Conservation (phyloP, 2,888 invertebrate genomes). For the Andrena bucephala region DNA sequence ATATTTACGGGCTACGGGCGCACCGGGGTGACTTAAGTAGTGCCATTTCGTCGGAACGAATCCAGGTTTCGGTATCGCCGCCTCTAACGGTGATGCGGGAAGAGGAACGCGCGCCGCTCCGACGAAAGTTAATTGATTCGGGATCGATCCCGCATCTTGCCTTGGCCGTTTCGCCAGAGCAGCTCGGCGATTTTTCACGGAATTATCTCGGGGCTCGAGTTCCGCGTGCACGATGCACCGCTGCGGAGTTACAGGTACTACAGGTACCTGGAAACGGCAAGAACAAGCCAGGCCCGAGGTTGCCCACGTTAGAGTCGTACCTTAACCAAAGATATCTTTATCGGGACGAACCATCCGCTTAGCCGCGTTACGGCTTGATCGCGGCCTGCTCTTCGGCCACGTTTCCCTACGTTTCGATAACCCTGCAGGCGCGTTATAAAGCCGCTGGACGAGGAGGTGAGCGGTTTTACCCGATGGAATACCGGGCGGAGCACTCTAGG, state of each 20-base stretch:
- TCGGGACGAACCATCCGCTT: slow-evolving; percentile 70
- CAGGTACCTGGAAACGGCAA: slow-evolving; percentile 58
- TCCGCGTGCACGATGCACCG: slow-evolving; percentile 59
- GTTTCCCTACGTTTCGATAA: slow-evolving; percentile 73
- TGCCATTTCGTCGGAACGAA: slow-evolving; percentile 23
- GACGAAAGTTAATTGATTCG: slow-evolving; percentile 56
- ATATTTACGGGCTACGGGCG: slow-evolving; percentile 34
- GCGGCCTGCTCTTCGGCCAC: slow-evolving; percentile 59
- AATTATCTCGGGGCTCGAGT: slow-evolving; percentile 46
- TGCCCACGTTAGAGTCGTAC: slow-evolving; percentile 67
- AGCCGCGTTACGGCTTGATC: slow-evolving; percentile 72
- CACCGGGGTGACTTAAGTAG: slow-evolving; percentile 17
- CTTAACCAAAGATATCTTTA: slow-evolving; percentile 75
- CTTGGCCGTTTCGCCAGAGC: slow-evolving; percentile 27
- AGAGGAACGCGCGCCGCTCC: slow-evolving; percentile 1
- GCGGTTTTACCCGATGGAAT: slow-evolving; percentile 57
- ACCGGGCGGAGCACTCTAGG: slow-evolving; percentile 64
- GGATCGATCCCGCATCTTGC: slow-evolving; percentile 48
- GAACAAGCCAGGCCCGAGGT: slow-evolving; percentile 57
- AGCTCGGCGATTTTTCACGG: slow-evolving; percentile 39
- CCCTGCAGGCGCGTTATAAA: slow-evolving; percentile 64
- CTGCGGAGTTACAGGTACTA: slow-evolving; percentile 56
- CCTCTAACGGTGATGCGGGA: slow-evolving; percentile 21
- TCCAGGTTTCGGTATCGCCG: slow-evolving; percentile 14
- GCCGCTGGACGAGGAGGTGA: slow-evolving; percentile 23